phyloP scores from a whole-genome alignment of 2,113 vertebrate species.

The Etheostoma cragini region DNA sequence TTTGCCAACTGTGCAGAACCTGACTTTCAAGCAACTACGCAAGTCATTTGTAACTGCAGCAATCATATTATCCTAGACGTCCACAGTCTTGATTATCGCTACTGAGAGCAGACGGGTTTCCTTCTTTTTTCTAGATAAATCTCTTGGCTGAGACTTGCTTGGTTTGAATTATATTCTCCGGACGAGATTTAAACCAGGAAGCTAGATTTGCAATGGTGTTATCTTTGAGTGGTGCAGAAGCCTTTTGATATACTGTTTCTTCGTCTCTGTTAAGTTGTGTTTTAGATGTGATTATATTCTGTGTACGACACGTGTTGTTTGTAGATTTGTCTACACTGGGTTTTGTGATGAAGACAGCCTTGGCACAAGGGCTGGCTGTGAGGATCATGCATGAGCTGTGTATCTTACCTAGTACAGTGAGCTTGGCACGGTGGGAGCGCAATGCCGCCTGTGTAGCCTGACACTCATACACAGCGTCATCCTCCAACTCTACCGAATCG shows the following conservation, averaged over 20 bases:
- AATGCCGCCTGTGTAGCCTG: conserved; percentile 92
- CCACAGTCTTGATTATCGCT: conserved; percentile 78
- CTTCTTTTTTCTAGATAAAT: conserved; percentile 38
- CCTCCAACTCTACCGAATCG: conserved; percentile 87
- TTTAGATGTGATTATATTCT: conserved; percentile 29
- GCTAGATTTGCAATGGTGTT: conserved; percentile 60
- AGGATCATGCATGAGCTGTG: conserved; percentile 73
- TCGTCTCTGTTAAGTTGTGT: conserved; percentile 14
- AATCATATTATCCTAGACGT: conserved; percentile 82
- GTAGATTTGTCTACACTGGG: conserved; percentile 17
- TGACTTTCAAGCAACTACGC: conserved; percentile 77
- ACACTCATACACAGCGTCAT: conserved; percentile 92
- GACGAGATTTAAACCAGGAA: conserved; percentile 63
- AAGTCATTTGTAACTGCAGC: conserved; percentile 83
- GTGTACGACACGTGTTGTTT: not conserved
- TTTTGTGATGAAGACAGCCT: conserved; percentile 63
- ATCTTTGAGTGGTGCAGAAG: conserved; percentile 38
- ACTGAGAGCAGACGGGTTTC: conserved; percentile 56
- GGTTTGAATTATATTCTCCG: conserved; percentile 64
- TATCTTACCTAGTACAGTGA: conserved; percentile 90
- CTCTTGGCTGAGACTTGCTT: conserved; percentile 55
- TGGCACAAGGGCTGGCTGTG: conserved; percentile 59
- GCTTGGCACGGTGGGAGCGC: conserved; percentile 89
- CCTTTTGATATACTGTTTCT: conserved; percentile 13
- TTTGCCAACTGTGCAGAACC: conserved; percentile 86